Evolutionary conservation across 2,888 invertebrate species (phyloP).

Genomic region (Acleris cristana): DNA sequence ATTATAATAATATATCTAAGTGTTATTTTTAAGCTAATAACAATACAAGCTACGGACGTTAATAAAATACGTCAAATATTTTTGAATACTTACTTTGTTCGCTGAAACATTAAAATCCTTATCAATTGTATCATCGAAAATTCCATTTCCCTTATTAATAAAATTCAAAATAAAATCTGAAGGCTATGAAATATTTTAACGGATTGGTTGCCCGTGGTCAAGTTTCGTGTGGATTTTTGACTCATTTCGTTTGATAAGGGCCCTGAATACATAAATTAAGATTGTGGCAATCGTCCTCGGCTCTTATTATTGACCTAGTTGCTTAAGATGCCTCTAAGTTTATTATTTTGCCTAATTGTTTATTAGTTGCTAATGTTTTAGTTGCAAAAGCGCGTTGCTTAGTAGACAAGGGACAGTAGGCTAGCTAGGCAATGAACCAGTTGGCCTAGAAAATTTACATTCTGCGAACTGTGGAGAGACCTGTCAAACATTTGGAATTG

Average conservation of each 20-base stretch:
- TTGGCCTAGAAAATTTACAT: too few species aligned
- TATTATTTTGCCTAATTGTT: conserved; percentile 52
- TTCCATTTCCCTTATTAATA: conserved; percentile 11
- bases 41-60: too few species aligned
- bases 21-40: too few species aligned
- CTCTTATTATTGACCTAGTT: conserved; percentile 47
- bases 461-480: too few species aligned
- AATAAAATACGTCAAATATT: too few species aligned
- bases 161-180: not conserved
- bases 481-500: too few species aligned
- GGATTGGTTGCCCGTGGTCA: too few species aligned
- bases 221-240: not conserved
- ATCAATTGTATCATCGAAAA: not conserved
- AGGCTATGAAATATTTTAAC: not conserved
- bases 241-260: too few species aligned
- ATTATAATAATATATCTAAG: too few species aligned
- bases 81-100: too few species aligned
- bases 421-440: not conserved
- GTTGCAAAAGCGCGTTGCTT: conserved; percentile 24
- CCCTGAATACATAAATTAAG: conserved; percentile 20
- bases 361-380: conserved; percentile 40
- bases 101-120: not conserved
- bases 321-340: conserved; percentile 54
- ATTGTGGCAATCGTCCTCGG: conserved; percentile 51
- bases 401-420: conserved; percentile 16